A percentile compares a stretch with the other conserved stretches of the same genome.
These are phyloP conservation scores for Mythimna albipuncta DNA, from an alignment of 2,888 invertebrate genomes.

Conservation along the genomic window DNA sequence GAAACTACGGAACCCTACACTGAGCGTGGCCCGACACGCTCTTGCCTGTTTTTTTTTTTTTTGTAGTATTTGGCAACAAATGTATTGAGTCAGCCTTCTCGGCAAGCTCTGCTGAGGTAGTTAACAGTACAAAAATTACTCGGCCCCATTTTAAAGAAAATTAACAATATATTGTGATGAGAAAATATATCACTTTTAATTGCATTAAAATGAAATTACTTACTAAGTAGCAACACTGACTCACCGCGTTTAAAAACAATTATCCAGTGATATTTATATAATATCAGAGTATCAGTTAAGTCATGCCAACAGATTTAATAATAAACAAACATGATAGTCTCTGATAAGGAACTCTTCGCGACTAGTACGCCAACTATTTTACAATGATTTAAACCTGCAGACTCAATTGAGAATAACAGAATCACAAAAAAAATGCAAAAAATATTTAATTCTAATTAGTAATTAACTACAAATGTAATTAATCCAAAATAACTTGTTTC, in stretches of 20 bases:
- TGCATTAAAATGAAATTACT: background rate
- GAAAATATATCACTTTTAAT: too few species aligned
- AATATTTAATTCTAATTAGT: background rate
- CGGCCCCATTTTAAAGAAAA: too few species aligned
- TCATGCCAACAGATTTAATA: constrained; percentile 8
- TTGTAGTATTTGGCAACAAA: too few species aligned
- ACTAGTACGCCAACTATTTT: background rate
- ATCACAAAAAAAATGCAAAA: background rate
- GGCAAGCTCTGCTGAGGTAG: too few species aligned
- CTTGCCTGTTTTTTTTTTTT: too few species aligned
- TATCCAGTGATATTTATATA: background rate
- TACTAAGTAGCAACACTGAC: background rate
- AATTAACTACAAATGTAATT: background rate
- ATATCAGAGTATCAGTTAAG: constrained; percentile 8
- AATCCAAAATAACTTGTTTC: constrained; percentile 38
- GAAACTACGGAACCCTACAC: too few species aligned
- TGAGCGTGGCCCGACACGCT: too few species aligned
- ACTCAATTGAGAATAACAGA: background rate
- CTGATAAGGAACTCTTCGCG: constrained; percentile 17
- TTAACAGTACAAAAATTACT: too few species aligned
- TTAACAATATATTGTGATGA: too few species aligned
- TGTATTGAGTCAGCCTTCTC: too few species aligned
- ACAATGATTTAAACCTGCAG: background rate
- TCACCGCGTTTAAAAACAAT: background rate
- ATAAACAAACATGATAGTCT: background rate